Evolutionary conservation across 2,113 vertebrate species (phyloP).

Genomic region (Pungitius pungitius): DNA sequence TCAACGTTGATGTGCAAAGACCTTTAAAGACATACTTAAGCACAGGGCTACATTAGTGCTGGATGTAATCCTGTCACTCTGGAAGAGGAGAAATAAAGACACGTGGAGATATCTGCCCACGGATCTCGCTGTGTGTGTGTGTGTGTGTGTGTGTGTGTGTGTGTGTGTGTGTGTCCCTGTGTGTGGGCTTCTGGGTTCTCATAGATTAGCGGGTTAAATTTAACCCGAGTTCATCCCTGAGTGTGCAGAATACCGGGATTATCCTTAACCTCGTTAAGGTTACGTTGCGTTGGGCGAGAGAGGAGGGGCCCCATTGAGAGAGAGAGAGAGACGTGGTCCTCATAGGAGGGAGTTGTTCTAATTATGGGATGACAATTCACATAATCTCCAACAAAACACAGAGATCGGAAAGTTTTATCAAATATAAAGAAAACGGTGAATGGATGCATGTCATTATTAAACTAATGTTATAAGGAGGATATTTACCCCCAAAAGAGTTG

Average conservation of each 20-base stretch:
- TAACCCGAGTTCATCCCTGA: conserved; percentile 80
- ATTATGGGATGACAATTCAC: neutral
- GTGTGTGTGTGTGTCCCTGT: neutral
- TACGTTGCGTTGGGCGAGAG: conserved; percentile 52
- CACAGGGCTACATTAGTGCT: conserved; percentile 15
- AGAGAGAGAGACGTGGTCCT: neutral
- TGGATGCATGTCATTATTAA: neutral
- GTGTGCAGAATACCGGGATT: conserved; percentile 81
- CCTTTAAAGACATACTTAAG: conserved; percentile 6
- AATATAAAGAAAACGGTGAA: neutral
- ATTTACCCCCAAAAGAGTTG: neutral
- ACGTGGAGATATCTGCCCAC: neutral
- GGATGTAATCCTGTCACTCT: conserved; percentile 29
- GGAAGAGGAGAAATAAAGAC: conserved; percentile 14
- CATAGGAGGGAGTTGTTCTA: neutral
- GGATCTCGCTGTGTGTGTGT: conserved; percentile 2
- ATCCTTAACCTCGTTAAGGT: conserved; percentile 69
- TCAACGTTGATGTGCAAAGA: conserved; percentile 7
- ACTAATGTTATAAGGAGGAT: neutral
- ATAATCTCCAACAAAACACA: neutral
- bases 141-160: conserved; percentile 5
- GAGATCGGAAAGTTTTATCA: neutral
- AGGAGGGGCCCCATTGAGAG: conserved; percentile 53
- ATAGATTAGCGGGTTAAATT: conserved; percentile 83
- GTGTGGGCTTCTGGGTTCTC: conserved; percentile 33